Percentiles rank a stretch among this genome's conserved stretches.
Conservation (phyloP, 30 jellyfish, hydroid and myxozoan genomes). For the Catostylus mosaicus region DNA sequence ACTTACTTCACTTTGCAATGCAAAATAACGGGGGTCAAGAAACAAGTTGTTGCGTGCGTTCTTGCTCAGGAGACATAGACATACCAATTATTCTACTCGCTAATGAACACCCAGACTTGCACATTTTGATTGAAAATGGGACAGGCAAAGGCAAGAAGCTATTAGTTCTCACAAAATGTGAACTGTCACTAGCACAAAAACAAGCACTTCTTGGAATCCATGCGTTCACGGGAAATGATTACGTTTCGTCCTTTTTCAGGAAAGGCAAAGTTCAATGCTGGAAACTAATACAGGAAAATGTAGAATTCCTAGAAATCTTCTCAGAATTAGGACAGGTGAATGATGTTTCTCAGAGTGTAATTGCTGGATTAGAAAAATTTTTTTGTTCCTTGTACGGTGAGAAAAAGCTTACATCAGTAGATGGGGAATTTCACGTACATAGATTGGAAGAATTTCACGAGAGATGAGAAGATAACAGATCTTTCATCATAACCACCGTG, state of each 20-base stretch:
- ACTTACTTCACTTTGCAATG: conserved; percentile 33
- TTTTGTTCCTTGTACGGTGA: too few relatives aligned
- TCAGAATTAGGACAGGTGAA: too few relatives aligned
- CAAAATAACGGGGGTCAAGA: conserved; percentile 18
- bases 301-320: not conserved
- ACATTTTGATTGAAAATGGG: too few relatives aligned
- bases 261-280: conserved; percentile 32
- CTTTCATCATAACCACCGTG: conserved; percentile 50
- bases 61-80: conserved; percentile 30
- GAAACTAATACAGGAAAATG: conserved; percentile 26
- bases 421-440: too few relatives aligned
- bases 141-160: conserved; percentile 1
- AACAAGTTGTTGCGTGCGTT: conserved; percentile 25
- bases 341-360: too few relatives aligned
- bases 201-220: conserved; percentile 40
- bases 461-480: conserved; percentile 49
- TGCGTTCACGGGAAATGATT: conserved; percentile 47
- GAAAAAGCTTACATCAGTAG: too few relatives aligned
- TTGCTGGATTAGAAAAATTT: too few relatives aligned
- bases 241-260: conserved; percentile 17
- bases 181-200: not conserved
- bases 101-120: conserved; percentile 6
- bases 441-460: conserved; percentile 4
- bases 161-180: not conserved
- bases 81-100: conserved; percentile 13